Evolutionary conservation across 2,888 invertebrate species (phyloP), one percentile per base, ranked within the genome.

Genomic region (Caenorhabditis doughertyi): DNA sequence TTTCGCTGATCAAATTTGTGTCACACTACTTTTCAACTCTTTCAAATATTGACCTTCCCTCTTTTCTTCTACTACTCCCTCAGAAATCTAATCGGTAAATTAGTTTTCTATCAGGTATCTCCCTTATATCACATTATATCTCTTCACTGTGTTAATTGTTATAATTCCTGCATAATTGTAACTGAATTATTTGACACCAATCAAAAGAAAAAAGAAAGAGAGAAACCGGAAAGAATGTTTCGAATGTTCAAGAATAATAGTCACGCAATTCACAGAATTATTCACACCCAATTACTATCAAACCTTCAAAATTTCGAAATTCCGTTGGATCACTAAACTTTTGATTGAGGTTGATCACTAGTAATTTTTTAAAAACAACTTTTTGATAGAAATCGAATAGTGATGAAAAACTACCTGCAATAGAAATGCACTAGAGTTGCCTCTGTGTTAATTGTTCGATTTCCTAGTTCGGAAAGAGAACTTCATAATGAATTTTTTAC

Each of bases 41-140:
- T 55, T 68, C 53, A 72, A 72, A 72, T 72, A 72, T 72, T 72
- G 72, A 72, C 72, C 35, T 49, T 47, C 29, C 27, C 25, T 35
- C 21, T 53, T 49, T 72, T 35, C 39, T 13, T 32, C 18, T 39
- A 8, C 23, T 39, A 25, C 27, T 23, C 47, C 16, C 53, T 25
- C 35, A 51, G 35, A 39, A 11, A 29, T 47, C 44, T 35, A 60
- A 60, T 71, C 60, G 60, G 35, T 71, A 39, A 60, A 44, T 60
- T 60, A 58, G 44, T 71, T 60, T 49, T 58, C 56, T 53, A 39
- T 35, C 39, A 11, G 32, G 56, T 21, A 32, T 4, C n/a, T 35
- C 58, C 29, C 21, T n/a, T 16, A n/a, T 42, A 49, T 47, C 67
- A 51, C 21, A 51, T 67, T 51, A 42, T 55, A 21, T 23, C 21